Conservation (phyloP, 2,888 invertebrate species). For the Oxycera nigricornis region DNA sequence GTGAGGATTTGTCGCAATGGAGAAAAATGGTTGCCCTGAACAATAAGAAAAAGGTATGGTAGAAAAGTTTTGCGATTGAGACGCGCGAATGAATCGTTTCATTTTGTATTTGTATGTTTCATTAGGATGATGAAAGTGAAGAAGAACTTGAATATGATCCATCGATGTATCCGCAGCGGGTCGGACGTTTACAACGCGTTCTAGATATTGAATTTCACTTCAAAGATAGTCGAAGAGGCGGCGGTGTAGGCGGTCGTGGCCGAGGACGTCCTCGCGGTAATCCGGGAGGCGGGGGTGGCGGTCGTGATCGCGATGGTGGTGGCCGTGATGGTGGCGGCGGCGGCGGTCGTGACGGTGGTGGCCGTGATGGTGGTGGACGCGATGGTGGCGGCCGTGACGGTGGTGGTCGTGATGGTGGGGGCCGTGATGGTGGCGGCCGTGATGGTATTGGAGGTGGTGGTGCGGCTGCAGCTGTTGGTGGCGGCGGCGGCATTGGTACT, state of each 20-base stretch:
- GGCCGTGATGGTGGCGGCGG: conserved; percentile 9
- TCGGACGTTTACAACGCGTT: conserved; percentile 84
- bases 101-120: not conserved
- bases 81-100: not conserved
- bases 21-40: conserved; percentile 86
- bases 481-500: conserved; percentile 4
- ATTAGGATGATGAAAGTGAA: conserved; percentile 70
- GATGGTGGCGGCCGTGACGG: conserved; percentile 74
- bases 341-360: not conserved
- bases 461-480: too few relatives aligned
- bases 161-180: conserved; percentile 83
- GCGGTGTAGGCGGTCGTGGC: conserved; percentile 26
- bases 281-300: conserved; percentile 26
- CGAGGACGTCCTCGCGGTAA: conserved; percentile 37
- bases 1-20: conserved; percentile 90
- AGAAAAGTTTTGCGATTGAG: not conserved
- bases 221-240: conserved; percentile 64
- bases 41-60: conserved; percentile 66
- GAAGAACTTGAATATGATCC: conserved; percentile 76
- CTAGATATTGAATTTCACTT: conserved; percentile 89
- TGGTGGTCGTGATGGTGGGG: conserved; percentile 69
- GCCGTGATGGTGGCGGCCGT: too few relatives aligned
- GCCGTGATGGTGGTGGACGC: conserved; percentile 41
- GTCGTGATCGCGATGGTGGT: not conserved
- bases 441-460: conserved; percentile 66